phyloP scores from a whole-genome alignment of 2,113 vertebrate species.

The Stegostoma tigrinum region DNA sequence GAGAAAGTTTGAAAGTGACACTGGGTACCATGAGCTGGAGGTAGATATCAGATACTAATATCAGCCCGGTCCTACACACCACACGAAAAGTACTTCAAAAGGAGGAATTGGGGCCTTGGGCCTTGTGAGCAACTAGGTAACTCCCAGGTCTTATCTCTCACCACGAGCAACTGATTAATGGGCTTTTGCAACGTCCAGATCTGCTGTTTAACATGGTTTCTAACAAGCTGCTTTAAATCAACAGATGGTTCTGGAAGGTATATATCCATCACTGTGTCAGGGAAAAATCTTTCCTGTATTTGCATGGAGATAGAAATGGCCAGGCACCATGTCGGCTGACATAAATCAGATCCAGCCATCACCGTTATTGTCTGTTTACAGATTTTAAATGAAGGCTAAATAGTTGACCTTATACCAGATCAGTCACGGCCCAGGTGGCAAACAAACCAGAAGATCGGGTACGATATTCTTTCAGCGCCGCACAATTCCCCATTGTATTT shows the following conservation, averaged over 20 bases:
- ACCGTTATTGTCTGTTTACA: background rate
- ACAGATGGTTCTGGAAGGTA: background rate
- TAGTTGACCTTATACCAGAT: background rate
- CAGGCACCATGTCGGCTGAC: background rate
- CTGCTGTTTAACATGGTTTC: background rate
- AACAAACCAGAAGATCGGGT: conserved; percentile 18
- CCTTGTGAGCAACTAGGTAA: background rate
- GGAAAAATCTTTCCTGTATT: background rate
- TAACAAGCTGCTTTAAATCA: background rate
- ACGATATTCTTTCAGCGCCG: background rate
- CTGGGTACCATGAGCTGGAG: background rate
- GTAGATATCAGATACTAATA: background rate
- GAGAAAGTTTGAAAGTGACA: background rate
- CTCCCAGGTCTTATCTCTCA: background rate
- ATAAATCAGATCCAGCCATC: background rate
- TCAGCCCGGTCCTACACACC: background rate
- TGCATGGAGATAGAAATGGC: background rate
- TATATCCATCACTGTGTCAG: background rate
- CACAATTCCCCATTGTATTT: background rate
- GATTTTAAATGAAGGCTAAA: conserved; percentile 6
- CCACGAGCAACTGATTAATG: background rate
- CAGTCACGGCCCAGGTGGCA: background rate
- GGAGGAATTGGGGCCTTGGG: background rate
- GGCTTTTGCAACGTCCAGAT: background rate
- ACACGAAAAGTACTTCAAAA: background rate